These are phyloP conservation scores for Eulemur albifrons DNA, from an alignment of 2,797 vertebrate genomes.

Conservation along the genomic window DNA sequence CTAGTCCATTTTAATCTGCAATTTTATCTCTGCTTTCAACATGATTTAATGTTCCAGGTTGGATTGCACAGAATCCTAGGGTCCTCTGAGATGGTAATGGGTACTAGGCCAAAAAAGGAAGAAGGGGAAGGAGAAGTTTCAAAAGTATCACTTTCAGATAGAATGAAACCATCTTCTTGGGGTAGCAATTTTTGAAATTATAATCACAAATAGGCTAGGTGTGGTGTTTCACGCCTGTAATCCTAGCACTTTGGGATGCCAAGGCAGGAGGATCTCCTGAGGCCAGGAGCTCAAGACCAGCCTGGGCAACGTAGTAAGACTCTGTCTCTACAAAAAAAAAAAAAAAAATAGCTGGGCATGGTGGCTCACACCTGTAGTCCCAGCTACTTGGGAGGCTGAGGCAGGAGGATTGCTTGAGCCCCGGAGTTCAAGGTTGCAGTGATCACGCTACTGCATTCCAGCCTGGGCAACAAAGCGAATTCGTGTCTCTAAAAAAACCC, in stretches of 20 bases:
- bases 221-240: no score
- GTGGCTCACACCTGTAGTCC: neutral
- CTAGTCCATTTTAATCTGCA: neutral
- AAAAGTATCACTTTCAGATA: neutral
- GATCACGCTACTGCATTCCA: neutral
- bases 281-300: no score
- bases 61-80: neutral
- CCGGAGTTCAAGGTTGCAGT: neutral
- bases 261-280: no score
- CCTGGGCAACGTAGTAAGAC: no score
- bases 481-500: neutral
- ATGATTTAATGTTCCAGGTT: neutral
- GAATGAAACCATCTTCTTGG: neutral
- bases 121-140: neutral
- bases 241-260: no score
- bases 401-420: neutral
- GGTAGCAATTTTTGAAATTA: neutral
- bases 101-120: neutral
- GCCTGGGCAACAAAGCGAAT: neutral
- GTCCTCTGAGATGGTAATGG: neutral
- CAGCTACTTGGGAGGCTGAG: neutral
- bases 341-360: no score
- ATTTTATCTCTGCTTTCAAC: neutral
- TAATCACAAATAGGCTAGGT: neutral
- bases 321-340: no score